These are phyloP conservation scores for Heteromormyrus szaboi DNA, from an alignment of 2,797 vertebrate species.

Conservation along the genomic window DNA sequence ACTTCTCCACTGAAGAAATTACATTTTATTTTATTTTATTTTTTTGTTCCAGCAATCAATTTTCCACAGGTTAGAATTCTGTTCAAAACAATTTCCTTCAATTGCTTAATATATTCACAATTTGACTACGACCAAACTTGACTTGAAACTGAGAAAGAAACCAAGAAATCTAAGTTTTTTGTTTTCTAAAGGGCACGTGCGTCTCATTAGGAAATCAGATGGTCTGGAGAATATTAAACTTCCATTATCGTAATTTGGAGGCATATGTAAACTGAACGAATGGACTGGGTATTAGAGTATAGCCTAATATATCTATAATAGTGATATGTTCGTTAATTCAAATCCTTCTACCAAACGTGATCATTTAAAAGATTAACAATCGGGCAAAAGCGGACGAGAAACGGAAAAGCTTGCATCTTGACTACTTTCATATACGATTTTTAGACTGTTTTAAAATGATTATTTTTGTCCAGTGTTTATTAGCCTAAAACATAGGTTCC, in stretches of 20 bases:
- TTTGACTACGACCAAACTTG: not conserved
- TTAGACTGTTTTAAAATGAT: not conserved
- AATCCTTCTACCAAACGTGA: not conserved
- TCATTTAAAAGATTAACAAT: not conserved
- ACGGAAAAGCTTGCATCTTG: not conserved
- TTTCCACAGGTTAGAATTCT: constrained; percentile 7
- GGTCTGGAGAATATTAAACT: not conserved
- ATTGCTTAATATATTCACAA: not conserved
- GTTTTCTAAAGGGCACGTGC: not conserved
- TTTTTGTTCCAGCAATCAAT: not conserved
- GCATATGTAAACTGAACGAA: not conserved
- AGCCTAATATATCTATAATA: not conserved
- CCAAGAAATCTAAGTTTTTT: not conserved
- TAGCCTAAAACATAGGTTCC: not conserved
- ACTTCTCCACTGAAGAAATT: constrained; percentile 37
- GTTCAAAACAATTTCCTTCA: not conserved
- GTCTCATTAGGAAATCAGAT: not conserved
- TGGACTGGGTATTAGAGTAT: not conserved
- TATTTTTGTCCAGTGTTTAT: not conserved
- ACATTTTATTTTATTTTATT: constrained; percentile 28
- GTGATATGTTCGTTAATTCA: not conserved
- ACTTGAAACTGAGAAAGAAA: not conserved
- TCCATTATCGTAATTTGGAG: not conserved
- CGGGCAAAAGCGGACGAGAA: not conserved
- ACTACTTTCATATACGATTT: not conserved